Evolutionary conservation across 35 echinoderm and acorn worm genomes (phyloP), one percentile per base, ranked within the genome.

Genomic region (Stichopus chloronotus): DNA sequence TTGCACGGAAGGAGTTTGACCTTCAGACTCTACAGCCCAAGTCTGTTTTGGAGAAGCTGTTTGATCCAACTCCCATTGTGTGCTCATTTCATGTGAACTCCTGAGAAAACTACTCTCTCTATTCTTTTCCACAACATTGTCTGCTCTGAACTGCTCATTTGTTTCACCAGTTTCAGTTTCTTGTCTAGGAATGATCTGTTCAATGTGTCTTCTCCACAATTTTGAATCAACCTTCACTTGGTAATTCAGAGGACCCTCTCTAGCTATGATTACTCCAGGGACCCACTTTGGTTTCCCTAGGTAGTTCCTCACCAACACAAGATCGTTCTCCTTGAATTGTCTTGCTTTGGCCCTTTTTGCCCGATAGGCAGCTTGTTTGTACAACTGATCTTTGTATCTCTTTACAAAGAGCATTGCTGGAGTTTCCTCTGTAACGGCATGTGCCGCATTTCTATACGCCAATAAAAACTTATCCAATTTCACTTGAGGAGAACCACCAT

Each of bases 171-270:
- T 24, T 72, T 90, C 59, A n/a, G 63, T 14, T 43, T 80, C 90
- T 9, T 55, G 25, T 63, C 93, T 90, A 2, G 87, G 23, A 24
- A 61, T 81, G 57, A 94, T 94, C 72, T 90, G 87, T 17, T 91
- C 58, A 82, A 65, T 69, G 43, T 90, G 87, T 68, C 93, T 81
- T 63, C 53, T 90, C 93, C 93, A 94, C 13, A 55, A 19, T 16
- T 63, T 10, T 12, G 16, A 5, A 19, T 68, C 84, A 57, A 94
- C 93, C 53, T 94, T 69, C 19, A 90, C 63, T 19, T 57, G 63
- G 56, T 94, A 94, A 30, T 63, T 90, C 53, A 93, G 53, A 53
- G 92, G 92, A 63, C 92, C 92, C 10, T 86, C 58, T 17, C 81
- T 25, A 59, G 25, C 57, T 12, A 93, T n/a, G 55, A 86, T 87